Base-by-base conservation (phyloP, 1,140 invertebrate genomes). In the Nymphalis io region DNA sequence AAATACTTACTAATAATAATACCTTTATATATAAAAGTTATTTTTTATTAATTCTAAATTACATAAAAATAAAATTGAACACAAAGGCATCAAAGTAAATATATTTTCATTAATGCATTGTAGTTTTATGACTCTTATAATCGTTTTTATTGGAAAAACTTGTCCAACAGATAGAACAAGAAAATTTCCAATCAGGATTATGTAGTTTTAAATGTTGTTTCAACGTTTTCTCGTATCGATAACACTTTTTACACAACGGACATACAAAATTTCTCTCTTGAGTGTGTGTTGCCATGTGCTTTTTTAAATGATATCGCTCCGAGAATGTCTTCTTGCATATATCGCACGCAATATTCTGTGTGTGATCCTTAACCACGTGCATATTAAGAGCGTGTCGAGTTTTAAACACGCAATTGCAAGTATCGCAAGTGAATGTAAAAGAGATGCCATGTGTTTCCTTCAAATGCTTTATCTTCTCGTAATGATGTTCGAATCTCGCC, bases 251-350 rank as follows among this genome's bases (percentile, higher is more conserved):
- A 33, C 72, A 73, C 27, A 68, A 15, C 4, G 66, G 46, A 42
- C 72, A 73, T 0, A 53, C 39, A 48, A 51, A 70, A 27, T 73
- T 73, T 15, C 63, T 53, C 23, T 65, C 72, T n/a, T 63, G 48
- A 15, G 62, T 73, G n/a, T 73, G 72, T 11, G 62, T 58, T 0
- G 67, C 55, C 72, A 73, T 73, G 15, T 73, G 72, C 23, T 70
- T 66, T 12, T 42, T 73, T 15, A 73, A 60, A 27, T 73, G 67
- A 12, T 40, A 60, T 0, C 59, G 23, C 15, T 70, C 59, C 0
- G 62, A 60, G n/a, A 73, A 73, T 0, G 67, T 60, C 58, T 70
- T 73, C 20, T 53, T 58, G 16, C 72, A 73, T 2, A 73, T 42
- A 46, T 73, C 72, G 38, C 72, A 73, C 11, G 53, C n/a, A 10